Conservation (phyloP, 1,140 invertebrate genomes). For the Scaptomyza montana region DNA sequence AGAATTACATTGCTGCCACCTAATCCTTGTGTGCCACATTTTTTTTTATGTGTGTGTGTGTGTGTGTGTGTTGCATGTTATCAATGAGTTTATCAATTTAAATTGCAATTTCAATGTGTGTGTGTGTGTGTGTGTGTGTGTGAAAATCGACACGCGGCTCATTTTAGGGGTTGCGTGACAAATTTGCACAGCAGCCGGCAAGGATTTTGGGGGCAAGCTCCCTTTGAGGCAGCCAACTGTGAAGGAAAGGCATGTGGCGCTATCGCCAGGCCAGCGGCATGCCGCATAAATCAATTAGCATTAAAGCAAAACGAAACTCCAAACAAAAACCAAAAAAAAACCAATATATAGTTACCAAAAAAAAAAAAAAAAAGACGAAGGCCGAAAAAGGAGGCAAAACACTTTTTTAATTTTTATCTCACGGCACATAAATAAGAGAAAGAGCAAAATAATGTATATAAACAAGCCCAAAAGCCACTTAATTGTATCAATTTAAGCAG, state of each 20-base stretch:
- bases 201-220: no score
- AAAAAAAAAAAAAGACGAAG: slow-evolving; percentile 1
- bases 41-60: no score
- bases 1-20: no score
- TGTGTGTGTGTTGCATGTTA: slow-evolving; percentile 24
- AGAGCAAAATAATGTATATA: slow-evolving; percentile 59
- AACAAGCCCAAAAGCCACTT: slow-evolving; percentile 72
- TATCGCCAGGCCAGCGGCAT: slow-evolving; percentile 11
- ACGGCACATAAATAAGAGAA: slow-evolving; percentile 55
- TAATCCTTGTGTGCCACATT: no score
- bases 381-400: slow-evolving; percentile 45
- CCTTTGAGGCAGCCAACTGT: background rate
- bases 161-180: slow-evolving; percentile 40
- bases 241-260: slow-evolving; percentile 10
- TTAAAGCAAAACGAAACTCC: slow-evolving; percentile 46
- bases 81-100: slow-evolving; percentile 59
- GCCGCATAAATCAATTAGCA: slow-evolving; percentile 74
- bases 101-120: slow-evolving; percentile 44
- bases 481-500: slow-evolving; percentile 75
- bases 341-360: background rate
- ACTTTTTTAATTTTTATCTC: slow-evolving; percentile 72
- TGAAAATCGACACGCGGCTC: slow-evolving; percentile 53
- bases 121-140: slow-evolving; percentile 19
- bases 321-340: background rate
- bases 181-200: slow-evolving; percentile 10